Base-by-base conservation (phyloP, 1,140 invertebrate genomes). In the Pachypeltis micranthus region DNA sequence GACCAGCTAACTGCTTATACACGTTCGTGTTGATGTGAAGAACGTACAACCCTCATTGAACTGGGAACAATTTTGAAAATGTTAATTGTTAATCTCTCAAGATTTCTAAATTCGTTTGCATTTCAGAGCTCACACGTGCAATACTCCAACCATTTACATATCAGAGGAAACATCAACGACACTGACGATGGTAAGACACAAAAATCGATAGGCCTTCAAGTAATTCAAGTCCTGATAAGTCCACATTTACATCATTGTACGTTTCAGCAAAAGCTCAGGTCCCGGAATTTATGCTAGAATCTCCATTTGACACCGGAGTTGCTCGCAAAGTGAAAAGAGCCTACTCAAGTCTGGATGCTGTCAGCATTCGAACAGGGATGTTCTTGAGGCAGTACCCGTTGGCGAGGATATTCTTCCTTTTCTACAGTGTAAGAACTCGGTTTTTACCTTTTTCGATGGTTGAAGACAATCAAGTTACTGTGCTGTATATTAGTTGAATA, bases 371-470 rank as follows among this genome's bases (percentile, higher is more conserved):
- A 61, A 80, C 88, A 23, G 89, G 90, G 19, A 79, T 88, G 16
- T 91, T 91, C 75, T 74, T 92, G 28, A 78, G 88, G 63, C 76
- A 87, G 64, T 90, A 91, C 79, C 90, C 90, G 2, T 77, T 90
- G 61, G 86, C 87, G 34, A 79, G 90, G 66, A 83, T 90, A 59
- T 82, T 89, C 74, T 81, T 91, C 12, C 79, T 92, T 60, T 75
- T 84, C 64, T 91, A 91, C 69, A 85, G 85, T 77, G 82, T 83
- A 74, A 77, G 71, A 73, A 61, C 63, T 44, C 26, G 10, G n/a
- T 29, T 61, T 62, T 0, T 27, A 54, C 24, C 57, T 24, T 34
- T 57, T 57, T 56, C 39, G 54, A 61, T 56, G 47, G 39, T 7
- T n/a, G 7, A 39, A 39, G 34, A 39, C 47, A 51, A 16, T 51